phyloP scores from a whole-genome alignment of 1,140 invertebrate genomes.

The Calycopis cecrops region DNA sequence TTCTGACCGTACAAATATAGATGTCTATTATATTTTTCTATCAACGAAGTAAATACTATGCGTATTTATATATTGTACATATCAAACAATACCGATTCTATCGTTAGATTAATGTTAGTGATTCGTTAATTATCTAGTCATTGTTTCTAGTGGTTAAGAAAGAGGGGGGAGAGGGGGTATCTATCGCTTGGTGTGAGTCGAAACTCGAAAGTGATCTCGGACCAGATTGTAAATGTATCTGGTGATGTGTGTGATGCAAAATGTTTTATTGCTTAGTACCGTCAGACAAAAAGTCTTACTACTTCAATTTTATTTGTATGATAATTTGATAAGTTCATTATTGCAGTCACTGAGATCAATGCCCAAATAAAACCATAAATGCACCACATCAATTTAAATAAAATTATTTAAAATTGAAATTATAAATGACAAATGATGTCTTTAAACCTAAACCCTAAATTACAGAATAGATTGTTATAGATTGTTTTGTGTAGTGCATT shows the following conservation, averaged over 20 bases:
- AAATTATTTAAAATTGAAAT: too few species aligned
- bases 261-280: too few species aligned
- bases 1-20: conserved; percentile 9
- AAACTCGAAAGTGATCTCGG: background rate
- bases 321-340: too few species aligned
- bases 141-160: conserved; percentile 26
- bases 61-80: conserved; percentile 44
- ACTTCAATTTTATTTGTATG: too few species aligned
- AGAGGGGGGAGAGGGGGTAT: conserved; percentile 11
- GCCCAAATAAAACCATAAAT: too few species aligned
- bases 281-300: too few species aligned
- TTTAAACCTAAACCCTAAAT: too few species aligned
- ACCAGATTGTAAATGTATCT: background rate
- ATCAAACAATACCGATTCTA: conserved; percentile 38
- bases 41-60: conserved; percentile 30
- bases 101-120: conserved; percentile 31
- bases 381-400: too few species aligned
- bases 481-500: too few species aligned
- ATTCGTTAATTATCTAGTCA: conserved; percentile 38
- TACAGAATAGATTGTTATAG: too few species aligned
- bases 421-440: too few species aligned
- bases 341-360: too few species aligned
- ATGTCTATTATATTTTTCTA: conserved; percentile 28
- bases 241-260: background rate
- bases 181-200: conserved; percentile 5